Conservation (phyloP, 2,888 invertebrate genomes). For the Autographa gamma region DNA sequence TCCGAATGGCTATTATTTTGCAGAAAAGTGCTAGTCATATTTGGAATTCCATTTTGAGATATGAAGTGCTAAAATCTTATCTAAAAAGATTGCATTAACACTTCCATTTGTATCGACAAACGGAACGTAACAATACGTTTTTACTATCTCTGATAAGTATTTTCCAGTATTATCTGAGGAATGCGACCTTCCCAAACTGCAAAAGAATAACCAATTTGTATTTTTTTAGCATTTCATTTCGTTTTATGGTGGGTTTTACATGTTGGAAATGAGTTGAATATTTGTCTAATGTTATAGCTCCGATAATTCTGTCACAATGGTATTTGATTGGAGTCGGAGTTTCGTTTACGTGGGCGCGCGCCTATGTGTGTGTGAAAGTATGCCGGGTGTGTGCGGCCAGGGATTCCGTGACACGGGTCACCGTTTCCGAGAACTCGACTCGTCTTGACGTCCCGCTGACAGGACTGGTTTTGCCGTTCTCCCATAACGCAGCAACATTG, state of each 20-base stretch:
- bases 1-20: conserved; percentile 12
- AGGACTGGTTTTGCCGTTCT: conserved; percentile 87
- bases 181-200: conserved; percentile 64
- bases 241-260: conserved; percentile 5
- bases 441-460: conserved; percentile 88
- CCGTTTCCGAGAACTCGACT: conserved; percentile 87
- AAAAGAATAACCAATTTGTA: conserved; percentile 30
- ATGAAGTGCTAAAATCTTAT: conserved; percentile 46
- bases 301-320: conserved; percentile 71
- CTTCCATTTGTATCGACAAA: conserved; percentile 34
- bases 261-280: conserved; percentile 29
- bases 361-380: conserved; percentile 59
- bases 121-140: conserved; percentile 34
- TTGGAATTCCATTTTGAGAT: conserved; percentile 35
- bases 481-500: conserved; percentile 82
- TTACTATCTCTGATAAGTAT: conserved; percentile 36
- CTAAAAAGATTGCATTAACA: conserved; percentile 35
- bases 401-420: conserved; percentile 89
- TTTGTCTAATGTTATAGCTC: conserved; percentile 57
- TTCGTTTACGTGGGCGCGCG: conserved; percentile 60
- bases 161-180: conserved; percentile 60
- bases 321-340: conserved; percentile 68
- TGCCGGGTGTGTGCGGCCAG: conserved; percentile 77
- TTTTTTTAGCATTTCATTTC: conserved; percentile 9
- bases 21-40: conserved; percentile 13